A percentile compares a stretch with the other conserved stretches of the same genome.
phyloP scores from a whole-genome alignment of 2,797 vertebrate species.

The Hydrolagus colliei region DNA sequence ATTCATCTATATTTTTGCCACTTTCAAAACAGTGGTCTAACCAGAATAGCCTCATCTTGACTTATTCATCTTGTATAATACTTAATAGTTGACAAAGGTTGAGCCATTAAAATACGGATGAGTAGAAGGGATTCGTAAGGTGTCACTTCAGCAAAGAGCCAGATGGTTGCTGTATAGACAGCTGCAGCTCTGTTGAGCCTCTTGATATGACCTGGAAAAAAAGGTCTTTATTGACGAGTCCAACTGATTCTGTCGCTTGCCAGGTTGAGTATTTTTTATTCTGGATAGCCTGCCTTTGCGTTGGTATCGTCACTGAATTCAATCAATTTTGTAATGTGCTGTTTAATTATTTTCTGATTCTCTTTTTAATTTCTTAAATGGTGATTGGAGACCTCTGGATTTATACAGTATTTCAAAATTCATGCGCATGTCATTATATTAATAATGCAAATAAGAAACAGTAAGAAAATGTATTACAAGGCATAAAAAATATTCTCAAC shows the following conservation, averaged over 20 bases:
- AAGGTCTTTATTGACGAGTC: neutral
- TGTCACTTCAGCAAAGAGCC: neutral
- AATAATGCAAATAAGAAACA: neutral
- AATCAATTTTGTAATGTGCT: neutral
- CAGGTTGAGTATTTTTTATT: neutral
- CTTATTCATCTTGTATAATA: neutral
- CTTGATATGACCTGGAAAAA: constrained; percentile 22
- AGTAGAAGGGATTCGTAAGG: neutral
- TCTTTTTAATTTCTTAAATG: neutral
- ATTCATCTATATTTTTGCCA: no score
- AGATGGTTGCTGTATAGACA: neutral
- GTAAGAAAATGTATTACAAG: neutral
- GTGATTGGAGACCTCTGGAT: neutral
- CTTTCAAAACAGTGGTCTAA: neutral
- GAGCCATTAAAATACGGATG: neutral
- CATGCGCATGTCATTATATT: neutral
- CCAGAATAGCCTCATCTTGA: neutral
- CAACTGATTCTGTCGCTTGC: neutral
- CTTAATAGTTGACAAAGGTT: neutral
- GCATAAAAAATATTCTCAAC: neutral
- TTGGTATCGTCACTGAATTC: neutral
- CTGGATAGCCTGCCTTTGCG: neutral
- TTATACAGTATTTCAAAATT: neutral
- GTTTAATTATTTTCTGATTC: neutral
- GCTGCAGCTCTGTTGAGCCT: neutral